These are phyloP conservation scores for Phengaris alcon DNA, from an alignment of 2,888 invertebrate genomes.

Conservation along the genomic window DNA sequence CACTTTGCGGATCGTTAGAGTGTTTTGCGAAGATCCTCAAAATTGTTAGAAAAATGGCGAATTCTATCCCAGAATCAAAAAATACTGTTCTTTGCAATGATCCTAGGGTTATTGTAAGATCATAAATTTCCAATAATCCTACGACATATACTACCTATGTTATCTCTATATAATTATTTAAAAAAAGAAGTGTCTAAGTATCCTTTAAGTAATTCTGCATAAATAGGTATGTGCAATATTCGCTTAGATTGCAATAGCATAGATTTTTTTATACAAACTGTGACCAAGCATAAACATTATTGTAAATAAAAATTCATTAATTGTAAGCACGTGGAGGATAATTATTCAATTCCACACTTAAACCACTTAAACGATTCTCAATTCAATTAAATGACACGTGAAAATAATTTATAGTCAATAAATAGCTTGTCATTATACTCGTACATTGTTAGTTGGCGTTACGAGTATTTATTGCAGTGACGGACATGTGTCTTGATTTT, in stretches of 20 bases:
- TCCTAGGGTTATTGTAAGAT: too few species aligned
- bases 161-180: too few species aligned
- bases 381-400: conserved; percentile 1
- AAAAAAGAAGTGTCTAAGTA: too few species aligned
- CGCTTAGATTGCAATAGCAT: not conserved
- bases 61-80: too few species aligned
- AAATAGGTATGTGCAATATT: too few species aligned
- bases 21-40: too few species aligned
- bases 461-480: not conserved
- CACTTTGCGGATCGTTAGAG: too few species aligned
- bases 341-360: not conserved
- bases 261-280: not conserved
- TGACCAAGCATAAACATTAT: not conserved
- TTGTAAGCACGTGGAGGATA: not conserved
- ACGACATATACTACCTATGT: too few species aligned
- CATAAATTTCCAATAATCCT: too few species aligned
- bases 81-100: too few species aligned
- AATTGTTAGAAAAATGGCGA: too few species aligned
- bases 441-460: conserved; percentile 8
- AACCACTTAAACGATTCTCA: not conserved
- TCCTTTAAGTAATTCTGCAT: too few species aligned
- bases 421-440: conserved; percentile 1
- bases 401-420: conserved; percentile 12
- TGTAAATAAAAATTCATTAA: not conserved
- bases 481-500: conserved; percentile 10